Percentiles rank a stretch among this genome's conserved stretches.
Evolutionary conservation across 2,113 vertebrate species (phyloP).

Genomic region (Agapornis roseicollis): DNA sequence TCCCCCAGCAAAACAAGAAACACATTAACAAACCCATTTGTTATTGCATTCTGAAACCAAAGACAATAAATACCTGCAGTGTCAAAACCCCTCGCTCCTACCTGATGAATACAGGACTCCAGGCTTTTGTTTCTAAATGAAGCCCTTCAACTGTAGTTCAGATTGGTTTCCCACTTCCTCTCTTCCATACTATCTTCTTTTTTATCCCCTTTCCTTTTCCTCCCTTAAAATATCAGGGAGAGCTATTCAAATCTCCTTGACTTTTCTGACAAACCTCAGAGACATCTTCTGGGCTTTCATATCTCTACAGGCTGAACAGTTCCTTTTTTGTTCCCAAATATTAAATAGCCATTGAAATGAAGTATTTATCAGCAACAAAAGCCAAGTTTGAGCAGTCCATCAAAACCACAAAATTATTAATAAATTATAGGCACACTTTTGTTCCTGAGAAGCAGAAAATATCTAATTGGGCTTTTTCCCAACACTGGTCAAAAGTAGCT

Average conservation of each 20-base stretch:
- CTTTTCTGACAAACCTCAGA: neutral
- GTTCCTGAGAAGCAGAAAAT: neutral
- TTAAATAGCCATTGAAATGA: neutral
- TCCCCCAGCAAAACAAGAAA: neutral
- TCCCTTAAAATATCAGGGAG: neutral
- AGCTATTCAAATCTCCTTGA: neutral
- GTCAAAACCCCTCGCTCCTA: neutral
- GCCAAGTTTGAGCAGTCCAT: neutral
- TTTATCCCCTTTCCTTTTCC: neutral
- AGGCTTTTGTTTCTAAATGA: neutral
- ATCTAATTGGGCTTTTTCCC: accelerated
- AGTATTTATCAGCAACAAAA: neutral
- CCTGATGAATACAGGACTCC: neutral
- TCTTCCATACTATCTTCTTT: neutral
- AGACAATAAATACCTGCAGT: neutral
- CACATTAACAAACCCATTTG: neutral
- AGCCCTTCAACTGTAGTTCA: neutral
- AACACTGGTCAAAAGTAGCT: neutral
- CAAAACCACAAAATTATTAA: neutral
- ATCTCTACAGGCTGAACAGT: neutral
- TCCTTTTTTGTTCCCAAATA: neutral
- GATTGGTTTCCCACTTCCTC: neutral
- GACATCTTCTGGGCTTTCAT: neutral
- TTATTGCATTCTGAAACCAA: neutral
- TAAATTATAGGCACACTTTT: neutral